Evolutionary conservation across 2,888 invertebrate species (phyloP), one percentile per base, ranked within the genome.

Genomic region (Acleris emargana): DNA sequence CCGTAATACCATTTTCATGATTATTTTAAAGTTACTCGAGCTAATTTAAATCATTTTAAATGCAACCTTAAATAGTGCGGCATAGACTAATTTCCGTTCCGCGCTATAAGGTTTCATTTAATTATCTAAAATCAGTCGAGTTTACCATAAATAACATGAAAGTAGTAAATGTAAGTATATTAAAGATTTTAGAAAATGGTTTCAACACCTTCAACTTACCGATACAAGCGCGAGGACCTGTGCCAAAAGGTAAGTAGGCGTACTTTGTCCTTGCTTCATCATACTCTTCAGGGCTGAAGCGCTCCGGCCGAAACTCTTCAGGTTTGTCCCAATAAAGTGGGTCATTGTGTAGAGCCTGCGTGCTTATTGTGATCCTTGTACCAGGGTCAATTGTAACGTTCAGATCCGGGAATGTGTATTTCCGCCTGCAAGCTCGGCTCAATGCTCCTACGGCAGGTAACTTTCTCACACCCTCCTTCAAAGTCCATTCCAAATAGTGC

Each of bases 221-320:
- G 18, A 66, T 68, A 28, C 64, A 63, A 18, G 66, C 62, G 4
- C 68, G 66, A n/a, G 68, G 62, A 25, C 68, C 68, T 52, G 60
- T 63, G 13, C 68, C 68, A 50, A 68, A 68, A 2, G 68, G 63
- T 18, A 68, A 51, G 45, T 60, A 68, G 4, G 53, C 62, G n/a
- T 32, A 58, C 25, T 67, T 67, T 11, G 25, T 38, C 43, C 47
- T 62, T 2, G 42, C 52, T 32, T 58, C 58, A 16, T 67, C 52
- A 16, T 20, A 25, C 13, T 49, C 58, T 25, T 55, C 55, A 2
- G 60, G 60, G 7, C 32, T 43, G 45, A 67, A 68, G 13, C 68
- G 54, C 28, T 68, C 63, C 18, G 68, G 68, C 20, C 50, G 53
- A 55, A 68, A 68, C 25, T 63, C 43, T 16, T 63, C 52, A 11